These are phyloP conservation scores for Thunnus maccoyii DNA, from an alignment of 2,113 vertebrate species.

Conservation along the genomic window DNA sequence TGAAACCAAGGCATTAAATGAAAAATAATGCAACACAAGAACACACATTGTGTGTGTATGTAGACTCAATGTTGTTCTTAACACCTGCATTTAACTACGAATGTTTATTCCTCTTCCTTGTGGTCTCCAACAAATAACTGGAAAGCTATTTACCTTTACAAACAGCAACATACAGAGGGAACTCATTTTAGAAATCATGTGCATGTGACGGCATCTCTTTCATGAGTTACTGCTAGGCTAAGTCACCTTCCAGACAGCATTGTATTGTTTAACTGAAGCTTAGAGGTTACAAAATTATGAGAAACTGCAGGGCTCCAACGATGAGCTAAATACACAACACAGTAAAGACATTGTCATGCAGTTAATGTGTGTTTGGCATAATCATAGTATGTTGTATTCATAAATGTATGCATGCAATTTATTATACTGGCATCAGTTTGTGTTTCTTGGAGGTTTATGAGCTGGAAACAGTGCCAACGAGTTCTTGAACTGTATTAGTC, in stretches of 20 bases:
- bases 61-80: conserved; percentile 24
- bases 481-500: not conserved
- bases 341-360: not conserved
- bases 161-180: conserved; percentile 60
- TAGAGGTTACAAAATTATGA: not conserved
- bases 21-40: too few relatives aligned
- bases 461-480: not conserved
- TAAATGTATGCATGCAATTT: not conserved
- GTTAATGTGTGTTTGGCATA: not conserved
- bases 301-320: not conserved
- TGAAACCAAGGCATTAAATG: too few relatives aligned
- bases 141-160: conserved; percentile 62
- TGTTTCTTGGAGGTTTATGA: conserved; percentile 13
- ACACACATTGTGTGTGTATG: not conserved
- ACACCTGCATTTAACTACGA: conserved; percentile 50
- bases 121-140: conserved; percentile 56
- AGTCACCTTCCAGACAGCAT: conserved; percentile 34
- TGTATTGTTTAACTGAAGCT: conserved; percentile 54
- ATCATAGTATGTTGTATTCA: not conserved
- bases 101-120: conserved; percentile 56
- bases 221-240: conserved; percentile 40
- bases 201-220: conserved; percentile 40
- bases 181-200: conserved; percentile 63
- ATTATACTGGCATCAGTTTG: conserved; percentile 13
- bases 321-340: not conserved